Evolutionary conservation across 92 coral and sea anemone genomes (phyloP).

Genomic region (Epizoanthus stellaris): DNA sequence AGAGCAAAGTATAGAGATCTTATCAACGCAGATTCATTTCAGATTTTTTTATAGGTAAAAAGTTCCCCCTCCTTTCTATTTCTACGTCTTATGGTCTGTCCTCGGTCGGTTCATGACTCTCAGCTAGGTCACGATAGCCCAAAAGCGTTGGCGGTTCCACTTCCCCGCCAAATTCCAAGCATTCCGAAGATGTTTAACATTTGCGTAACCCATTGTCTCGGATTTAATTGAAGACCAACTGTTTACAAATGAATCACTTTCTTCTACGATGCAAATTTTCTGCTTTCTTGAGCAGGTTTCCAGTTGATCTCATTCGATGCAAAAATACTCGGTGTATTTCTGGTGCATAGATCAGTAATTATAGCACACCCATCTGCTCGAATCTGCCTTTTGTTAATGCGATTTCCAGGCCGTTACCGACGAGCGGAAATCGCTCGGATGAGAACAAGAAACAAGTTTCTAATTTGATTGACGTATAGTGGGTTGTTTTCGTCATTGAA

Average conservation of each 20-base stretch:
- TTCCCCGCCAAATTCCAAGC: conserved; percentile 43
- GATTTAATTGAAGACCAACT: conserved; percentile 8
- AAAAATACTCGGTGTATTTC: conserved; percentile 15
- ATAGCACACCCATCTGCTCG: background rate
- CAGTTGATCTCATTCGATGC: background rate
- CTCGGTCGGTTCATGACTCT: background rate
- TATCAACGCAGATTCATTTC: conserved; percentile 12
- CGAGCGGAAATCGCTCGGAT: conserved; percentile 35
- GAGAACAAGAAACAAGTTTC: conserved; percentile 25
- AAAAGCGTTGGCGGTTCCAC: conserved; percentile 29
- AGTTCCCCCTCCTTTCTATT: conserved; percentile 2
- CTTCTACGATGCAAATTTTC: conserved; percentile 1
- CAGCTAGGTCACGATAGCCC: background rate
- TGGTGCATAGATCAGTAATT: background rate
- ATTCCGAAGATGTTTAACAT: conserved; percentile 51
- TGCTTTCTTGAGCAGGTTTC: conserved; percentile 31
- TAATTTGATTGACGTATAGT: conserved; percentile 26
- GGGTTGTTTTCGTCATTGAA: conserved; percentile 50
- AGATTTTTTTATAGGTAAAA: background rate
- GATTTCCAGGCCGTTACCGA: conserved; percentile 27
- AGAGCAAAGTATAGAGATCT: conserved; percentile 19
- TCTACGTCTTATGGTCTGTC: background rate
- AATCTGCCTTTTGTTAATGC: conserved; percentile 14
- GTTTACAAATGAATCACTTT: conserved; percentile 34
- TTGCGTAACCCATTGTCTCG: conserved; percentile 52